Evolutionary conservation across 2,888 invertebrate species (phyloP).

Genomic region (Halictus ligatus): DNA sequence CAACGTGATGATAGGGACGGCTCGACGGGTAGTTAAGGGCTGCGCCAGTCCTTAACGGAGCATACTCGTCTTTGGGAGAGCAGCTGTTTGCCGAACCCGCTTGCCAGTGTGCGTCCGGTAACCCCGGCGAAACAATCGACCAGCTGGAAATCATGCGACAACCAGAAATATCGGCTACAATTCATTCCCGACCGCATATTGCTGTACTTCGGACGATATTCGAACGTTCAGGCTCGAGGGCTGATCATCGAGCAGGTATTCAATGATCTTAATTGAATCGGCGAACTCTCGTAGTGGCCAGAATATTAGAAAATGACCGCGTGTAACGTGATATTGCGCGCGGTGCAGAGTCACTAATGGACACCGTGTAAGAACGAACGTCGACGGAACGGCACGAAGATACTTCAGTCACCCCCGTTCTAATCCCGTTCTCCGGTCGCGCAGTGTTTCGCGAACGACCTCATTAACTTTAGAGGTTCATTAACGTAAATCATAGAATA

Average conservation of each 20-base stretch:
- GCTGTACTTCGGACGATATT: no score
- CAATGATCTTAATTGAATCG: not conserved
- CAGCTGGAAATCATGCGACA: not conserved
- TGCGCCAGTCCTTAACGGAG: not conserved
- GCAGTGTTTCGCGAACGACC: conserved; percentile 42
- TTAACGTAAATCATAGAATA: conserved; percentile 61
- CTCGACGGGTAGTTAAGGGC: not conserved
- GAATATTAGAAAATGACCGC: not conserved
- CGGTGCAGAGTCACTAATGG: conserved; percentile 17
- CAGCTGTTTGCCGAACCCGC: not conserved
- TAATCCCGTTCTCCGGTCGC: conserved; percentile 46
- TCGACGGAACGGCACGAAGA: conserved; percentile 23
- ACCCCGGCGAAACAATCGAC: not conserved
- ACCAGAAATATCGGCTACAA: not conserved
- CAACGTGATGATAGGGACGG: not conserved
- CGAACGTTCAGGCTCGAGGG: no score
- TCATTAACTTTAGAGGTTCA: conserved; percentile 59
- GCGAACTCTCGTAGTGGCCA: conserved; percentile 4
- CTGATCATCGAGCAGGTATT: no score
- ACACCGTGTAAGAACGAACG: conserved; percentile 23
- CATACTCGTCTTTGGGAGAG: conserved; percentile 1
- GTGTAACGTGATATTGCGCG: conserved; percentile 1
- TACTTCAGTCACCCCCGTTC: conserved; percentile 6
- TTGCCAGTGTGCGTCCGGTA: not conserved
- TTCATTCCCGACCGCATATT: not conserved